Conservation (phyloP, 2,888 invertebrate species). For the Chymomyza caudatula region DNA sequence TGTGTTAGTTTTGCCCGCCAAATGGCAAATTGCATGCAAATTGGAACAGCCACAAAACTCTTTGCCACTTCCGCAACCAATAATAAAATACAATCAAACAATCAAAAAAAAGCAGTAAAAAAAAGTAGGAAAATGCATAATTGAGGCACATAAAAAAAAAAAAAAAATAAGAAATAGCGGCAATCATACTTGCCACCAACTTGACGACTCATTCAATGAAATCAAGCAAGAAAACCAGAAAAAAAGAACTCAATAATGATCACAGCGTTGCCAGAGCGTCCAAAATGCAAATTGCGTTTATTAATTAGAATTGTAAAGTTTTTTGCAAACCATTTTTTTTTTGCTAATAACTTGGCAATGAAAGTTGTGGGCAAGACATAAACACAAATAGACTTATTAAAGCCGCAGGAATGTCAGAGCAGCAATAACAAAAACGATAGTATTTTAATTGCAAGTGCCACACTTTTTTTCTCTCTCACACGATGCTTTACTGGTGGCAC, state of each 20-base stretch:
- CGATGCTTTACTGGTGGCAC: background rate
- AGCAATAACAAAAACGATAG: conserved; percentile 1
- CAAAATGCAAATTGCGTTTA: conserved; percentile 42
- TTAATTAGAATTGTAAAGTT: conserved; percentile 34
- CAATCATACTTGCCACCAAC: conserved; percentile 16
- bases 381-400: conserved; percentile 60
- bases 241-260: conserved; percentile 3
- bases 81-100: conserved; percentile 30
- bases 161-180: conserved; percentile 16
- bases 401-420: conserved; percentile 49
- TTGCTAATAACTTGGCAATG: conserved; percentile 37
- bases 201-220: conserved; percentile 1
- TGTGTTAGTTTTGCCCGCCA: conserved; percentile 30
- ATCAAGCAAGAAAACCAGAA: conserved; percentile 23
- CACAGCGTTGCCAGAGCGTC: background rate
- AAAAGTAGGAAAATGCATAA: conserved; percentile 26
- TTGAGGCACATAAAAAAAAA: conserved; percentile 5
- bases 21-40: conserved; percentile 65
- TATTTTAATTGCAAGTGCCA: conserved; percentile 31
- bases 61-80: conserved; percentile 53
- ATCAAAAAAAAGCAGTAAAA: conserved; percentile 17
- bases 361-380: conserved; percentile 42
- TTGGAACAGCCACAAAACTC: conserved; percentile 47
- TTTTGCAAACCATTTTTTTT: conserved; percentile 15
- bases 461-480: conserved; percentile 20